Evolutionary conservation across 2,888 invertebrate genomes (phyloP).

Genomic region (Acrobasis repandana): DNA sequence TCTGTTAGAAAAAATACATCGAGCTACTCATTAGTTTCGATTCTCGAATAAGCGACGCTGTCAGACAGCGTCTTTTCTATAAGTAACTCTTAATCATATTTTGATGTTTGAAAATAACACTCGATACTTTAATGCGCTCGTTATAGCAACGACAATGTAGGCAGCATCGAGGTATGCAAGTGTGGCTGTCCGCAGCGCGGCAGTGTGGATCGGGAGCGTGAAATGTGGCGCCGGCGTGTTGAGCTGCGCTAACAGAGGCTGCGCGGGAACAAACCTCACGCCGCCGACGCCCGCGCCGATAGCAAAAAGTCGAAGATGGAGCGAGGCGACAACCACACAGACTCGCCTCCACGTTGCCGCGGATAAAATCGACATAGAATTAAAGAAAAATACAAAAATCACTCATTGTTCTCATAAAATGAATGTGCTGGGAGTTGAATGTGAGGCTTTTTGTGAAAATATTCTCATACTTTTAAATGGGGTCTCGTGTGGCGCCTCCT

Average conservation of each 20-base stretch:
- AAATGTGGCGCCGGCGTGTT: constrained; percentile 64
- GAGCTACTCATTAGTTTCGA: constrained; percentile 51
- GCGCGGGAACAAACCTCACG: constrained; percentile 61
- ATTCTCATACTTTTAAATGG: constrained; percentile 83
- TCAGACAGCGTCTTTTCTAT: constrained; percentile 25
- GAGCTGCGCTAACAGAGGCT: constrained; percentile 53
- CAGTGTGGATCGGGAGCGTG: constrained; percentile 52
- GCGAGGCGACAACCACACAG: constrained; percentile 76
- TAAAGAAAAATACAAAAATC: constrained; percentile 83
- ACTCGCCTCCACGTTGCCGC: constrained; percentile 71
- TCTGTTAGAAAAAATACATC: constrained; percentile 58
- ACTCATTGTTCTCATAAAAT: constrained; percentile 83
- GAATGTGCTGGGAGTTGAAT: constrained; percentile 82
- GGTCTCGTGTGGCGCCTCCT: constrained; percentile 82
- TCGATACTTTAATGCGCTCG: constrained; percentile 38
- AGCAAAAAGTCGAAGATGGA: constrained; percentile 78
- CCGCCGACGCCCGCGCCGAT: constrained; percentile 69
- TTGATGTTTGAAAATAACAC: constrained; percentile 8
- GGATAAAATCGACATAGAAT: constrained; percentile 83
- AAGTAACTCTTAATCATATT: constrained; percentile 15
- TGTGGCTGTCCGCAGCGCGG: constrained; percentile 35
- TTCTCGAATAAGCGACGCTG: constrained; percentile 38
- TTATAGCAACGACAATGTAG: constrained; percentile 45
- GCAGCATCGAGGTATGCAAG: constrained; percentile 46
- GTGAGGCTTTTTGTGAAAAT: constrained; percentile 82